Base-by-base conservation (phyloP, 2,113 vertebrate genomes). In the Austrofundulus limnaeus region DNA sequence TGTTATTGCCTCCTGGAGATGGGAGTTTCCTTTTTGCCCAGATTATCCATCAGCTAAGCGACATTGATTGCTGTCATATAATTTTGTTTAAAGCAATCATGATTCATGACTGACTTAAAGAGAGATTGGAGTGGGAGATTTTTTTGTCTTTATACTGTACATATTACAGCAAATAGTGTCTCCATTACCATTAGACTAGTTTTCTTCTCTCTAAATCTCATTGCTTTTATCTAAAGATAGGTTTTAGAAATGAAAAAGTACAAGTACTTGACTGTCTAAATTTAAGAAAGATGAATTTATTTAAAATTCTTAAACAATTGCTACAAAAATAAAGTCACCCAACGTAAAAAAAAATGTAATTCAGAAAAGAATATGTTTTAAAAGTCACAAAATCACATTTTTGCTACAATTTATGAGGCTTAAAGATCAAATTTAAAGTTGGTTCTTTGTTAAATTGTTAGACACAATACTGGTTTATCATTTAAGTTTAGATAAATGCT, bases 1-100 rank as follows among this genome's bases (percentile, higher is more conserved):
- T 77, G 76, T 78, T 82, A 87, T 83, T 82, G 69, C 85, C 70
- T 82, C 74, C 66, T 75, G 70, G 80, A 87, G 81, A 85, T 78
- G 74, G 55, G 74, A 56, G 71, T 72, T 83, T 75, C 74, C 77
- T 75, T 75, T 77, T 72, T 72, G 49, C 50, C 68, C 53, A 52
- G 52, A 75, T 66, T 61, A 83, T 82, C 77, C 72, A 84, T 87
- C 85, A 84, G 60, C 49, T 51, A 51, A 65, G 59, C 62, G 80
- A 78, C 82, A 61, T 70, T 82, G 74, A 84, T 82, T 75, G 81
- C 86, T 80, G 78, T 78, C 80, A 81, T 84, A 80, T 83, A 71
- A 77, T 85, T 88, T 86, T 70, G 70, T 73, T 63, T 65, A 53
- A 79, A 75, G 80, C 78, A 63, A 80, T 85, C 80, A 58, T 86